Conservation (phyloP, 92 coral and sea anemone species). For the Zoanthus gigantus region DNA sequence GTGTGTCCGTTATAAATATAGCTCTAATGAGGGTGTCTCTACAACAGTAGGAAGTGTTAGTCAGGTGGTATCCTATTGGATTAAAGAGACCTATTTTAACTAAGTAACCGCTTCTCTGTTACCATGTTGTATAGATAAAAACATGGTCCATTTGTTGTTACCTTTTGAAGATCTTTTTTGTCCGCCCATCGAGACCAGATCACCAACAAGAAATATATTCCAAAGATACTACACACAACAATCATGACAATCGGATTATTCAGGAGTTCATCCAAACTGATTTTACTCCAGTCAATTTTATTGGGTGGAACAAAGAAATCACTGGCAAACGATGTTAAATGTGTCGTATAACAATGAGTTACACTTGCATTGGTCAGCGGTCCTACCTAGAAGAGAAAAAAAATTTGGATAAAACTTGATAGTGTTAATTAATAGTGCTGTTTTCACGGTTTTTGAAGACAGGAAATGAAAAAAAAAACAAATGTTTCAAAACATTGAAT, state of each 20-base stretch:
- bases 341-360: slow-evolving; percentile 81
- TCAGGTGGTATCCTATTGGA: too few relatives aligned
- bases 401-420: not conserved
- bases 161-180: slow-evolving; percentile 96
- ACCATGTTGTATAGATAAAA: too few relatives aligned
- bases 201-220: slow-evolving; percentile 78
- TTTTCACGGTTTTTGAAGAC: not conserved
- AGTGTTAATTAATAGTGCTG: not conserved
- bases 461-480: too few relatives aligned
- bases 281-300: slow-evolving; percentile 91
- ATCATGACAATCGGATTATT: slow-evolving; percentile 91
- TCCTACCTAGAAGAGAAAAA: slow-evolving; percentile 70
- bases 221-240: slow-evolving; percentile 87
- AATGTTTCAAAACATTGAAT: too few relatives aligned
- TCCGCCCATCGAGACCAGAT: slow-evolving; percentile 96
- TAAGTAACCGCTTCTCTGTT: too few relatives aligned
- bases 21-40: not conserved
- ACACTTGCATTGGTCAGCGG: slow-evolving; percentile 72
- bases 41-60: not conserved
- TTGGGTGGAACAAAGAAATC: slow-evolving; percentile 97
- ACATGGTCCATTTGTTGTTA: slow-evolving; percentile 3
- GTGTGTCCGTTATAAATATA: not conserved
- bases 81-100: too few relatives aligned
- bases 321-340: slow-evolving; percentile 91
- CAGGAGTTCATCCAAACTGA: slow-evolving; percentile 83